Base-by-base conservation (phyloP, 2,797 vertebrate genomes). In the Enteromius thamalakanensis region DNA sequence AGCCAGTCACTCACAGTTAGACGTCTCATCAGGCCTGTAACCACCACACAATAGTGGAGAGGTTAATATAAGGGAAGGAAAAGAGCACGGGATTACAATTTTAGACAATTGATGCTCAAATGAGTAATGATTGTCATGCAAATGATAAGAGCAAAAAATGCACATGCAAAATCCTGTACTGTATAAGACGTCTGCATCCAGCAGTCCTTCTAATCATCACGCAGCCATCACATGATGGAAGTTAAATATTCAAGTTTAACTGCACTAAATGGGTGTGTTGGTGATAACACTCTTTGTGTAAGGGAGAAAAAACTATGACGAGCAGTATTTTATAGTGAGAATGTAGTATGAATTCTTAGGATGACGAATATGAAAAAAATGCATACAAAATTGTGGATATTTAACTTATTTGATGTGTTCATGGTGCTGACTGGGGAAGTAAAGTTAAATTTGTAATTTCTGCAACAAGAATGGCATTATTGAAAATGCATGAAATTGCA, bases 1-100 rank as follows among this genome's bases (percentile, higher is more conserved):
- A 87, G 84, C 87, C 71, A 71, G 49, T 70, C 62, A 70, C 76
- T 80, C 71, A 76, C 26, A 80, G 65, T 71, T 58, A 80, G 65
- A 58, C 14, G 40, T 83, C 74, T 77, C 74, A 83, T 83, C 65
- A 55, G 81, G 65, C 26, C 64, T 37, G 37, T 37, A 77, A 77
- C 60, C 51, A 47, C 7, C 21, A 34, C 62, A 70, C 65, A 60
- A 83, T 21, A 65, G 32, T 45, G 47, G 37, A 71, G 51, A 51
- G 14, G 49, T 62, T 77, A 29, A 51, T 21, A 75, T 45, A 34
- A 42, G 51, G 21, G 26, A 60, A 76, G 84, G 45, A 82, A 72
- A 79, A 37, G 64, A 40, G 14, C 14, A 47, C 32, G 47, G 47
- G 29, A 79, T 79, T 19, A 42, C 64, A 65, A 34, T 26, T 29